These are phyloP conservation scores for Exaiptasia diaphana DNA, from an alignment of 64 coral and sea anemone genomes.

Conservation along the genomic window DNA sequence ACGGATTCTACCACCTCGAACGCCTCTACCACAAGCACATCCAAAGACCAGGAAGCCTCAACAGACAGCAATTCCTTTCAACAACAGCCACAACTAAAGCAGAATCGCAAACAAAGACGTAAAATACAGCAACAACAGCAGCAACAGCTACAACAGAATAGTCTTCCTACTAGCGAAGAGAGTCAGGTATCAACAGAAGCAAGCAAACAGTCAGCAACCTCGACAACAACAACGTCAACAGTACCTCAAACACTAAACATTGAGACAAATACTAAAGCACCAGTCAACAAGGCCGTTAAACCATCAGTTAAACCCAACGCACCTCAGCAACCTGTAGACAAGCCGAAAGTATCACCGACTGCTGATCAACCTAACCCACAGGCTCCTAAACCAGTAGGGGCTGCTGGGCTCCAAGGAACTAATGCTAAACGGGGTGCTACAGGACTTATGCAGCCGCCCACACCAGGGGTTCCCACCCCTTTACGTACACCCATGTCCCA, in stretches of 20 bases:
- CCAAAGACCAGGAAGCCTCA: background rate
- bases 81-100: conserved; percentile 24
- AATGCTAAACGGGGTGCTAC: conserved; percentile 53
- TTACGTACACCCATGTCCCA: conserved; percentile 63
- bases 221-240: background rate
- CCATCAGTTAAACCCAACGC: background rate
- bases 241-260: background rate
- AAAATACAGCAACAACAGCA: conserved; percentile 85
- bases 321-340: background rate
- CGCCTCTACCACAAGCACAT: background rate
- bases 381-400: conserved; percentile 27
- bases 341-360: background rate
- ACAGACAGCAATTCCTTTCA: background rate
- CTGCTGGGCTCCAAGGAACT: conserved; percentile 20
- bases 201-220: background rate
- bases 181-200: background rate
- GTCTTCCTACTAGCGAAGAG: background rate
- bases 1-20: background rate
- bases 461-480: conserved; percentile 47
- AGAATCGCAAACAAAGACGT: conserved; percentile 91
- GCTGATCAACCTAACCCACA: background rate
- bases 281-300: background rate
- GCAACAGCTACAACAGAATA: conserved; percentile 19
- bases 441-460: conserved; percentile 43
- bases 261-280: background rate